These are phyloP conservation scores for Drosophila novamexicana DNA, from an alignment of 1,140 invertebrate genomes.

Conservation along the genomic window DNA sequence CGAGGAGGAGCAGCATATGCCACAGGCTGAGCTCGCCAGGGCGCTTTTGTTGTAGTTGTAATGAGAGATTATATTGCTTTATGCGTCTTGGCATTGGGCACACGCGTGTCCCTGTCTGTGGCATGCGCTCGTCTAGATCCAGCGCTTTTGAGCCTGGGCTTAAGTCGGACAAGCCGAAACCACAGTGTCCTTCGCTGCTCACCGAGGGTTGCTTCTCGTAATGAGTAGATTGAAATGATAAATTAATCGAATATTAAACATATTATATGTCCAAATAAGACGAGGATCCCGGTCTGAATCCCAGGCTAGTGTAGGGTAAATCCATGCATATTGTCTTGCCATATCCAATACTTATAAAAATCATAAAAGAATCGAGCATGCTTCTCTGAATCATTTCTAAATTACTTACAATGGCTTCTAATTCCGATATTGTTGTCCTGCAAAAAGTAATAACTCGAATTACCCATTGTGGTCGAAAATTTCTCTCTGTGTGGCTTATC, in stretches of 20 bases:
- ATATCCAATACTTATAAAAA: too few relatives aligned
- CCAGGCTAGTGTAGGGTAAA: too few relatives aligned
- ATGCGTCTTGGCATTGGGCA: constrained; percentile 70
- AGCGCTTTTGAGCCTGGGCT: constrained; percentile 52
- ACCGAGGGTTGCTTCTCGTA: constrained; percentile 3
- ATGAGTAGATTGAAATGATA: constrained; percentile 29
- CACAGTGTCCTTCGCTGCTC: constrained; percentile 4
- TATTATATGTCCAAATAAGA: neutral
- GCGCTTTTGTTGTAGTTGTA: constrained; percentile 77
- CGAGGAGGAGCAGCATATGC: constrained; percentile 49
- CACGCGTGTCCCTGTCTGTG: constrained; percentile 63
- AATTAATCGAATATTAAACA: constrained; percentile 36
- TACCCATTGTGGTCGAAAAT: constrained; percentile 26
- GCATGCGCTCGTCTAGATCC: constrained; percentile 73
- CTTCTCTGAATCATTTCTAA: neutral
- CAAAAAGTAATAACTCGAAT: constrained; percentile 34
- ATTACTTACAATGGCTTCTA: constrained; percentile 16
- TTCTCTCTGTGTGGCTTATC: constrained; percentile 29
- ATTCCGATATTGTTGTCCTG: constrained; percentile 22
- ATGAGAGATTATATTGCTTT: constrained; percentile 82
- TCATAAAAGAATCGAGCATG: neutral
- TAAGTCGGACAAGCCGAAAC: constrained; percentile 35
- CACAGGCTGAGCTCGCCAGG: constrained; percentile 32
- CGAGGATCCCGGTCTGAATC: too few relatives aligned
- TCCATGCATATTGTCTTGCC: too few relatives aligned